Conservation (phyloP, 2,797 vertebrate species). For the Novumbra hubbsi region DNA sequence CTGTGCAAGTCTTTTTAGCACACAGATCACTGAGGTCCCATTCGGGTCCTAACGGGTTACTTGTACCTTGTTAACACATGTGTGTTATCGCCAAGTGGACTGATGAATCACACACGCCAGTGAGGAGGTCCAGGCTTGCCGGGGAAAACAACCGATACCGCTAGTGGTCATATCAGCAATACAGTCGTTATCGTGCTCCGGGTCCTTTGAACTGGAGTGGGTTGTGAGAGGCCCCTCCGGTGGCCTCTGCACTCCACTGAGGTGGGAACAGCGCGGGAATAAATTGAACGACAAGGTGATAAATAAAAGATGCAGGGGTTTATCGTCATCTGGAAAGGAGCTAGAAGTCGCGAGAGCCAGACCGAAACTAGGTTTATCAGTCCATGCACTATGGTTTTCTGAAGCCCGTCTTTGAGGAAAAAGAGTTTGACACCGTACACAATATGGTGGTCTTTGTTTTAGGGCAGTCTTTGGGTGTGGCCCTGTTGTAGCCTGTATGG, state of each 20-base stretch:
- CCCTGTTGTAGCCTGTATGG: constrained; percentile 7
- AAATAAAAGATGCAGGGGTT: not conserved
- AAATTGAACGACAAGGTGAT: not conserved
- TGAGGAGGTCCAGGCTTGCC: not conserved
- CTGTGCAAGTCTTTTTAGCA: not conserved
- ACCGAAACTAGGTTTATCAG: not conserved
- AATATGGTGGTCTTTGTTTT: constrained; percentile 10
- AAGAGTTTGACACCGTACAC: not conserved
- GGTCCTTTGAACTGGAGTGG: constrained; percentile 57
- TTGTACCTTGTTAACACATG: not conserved
- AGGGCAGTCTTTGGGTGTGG: not conserved
- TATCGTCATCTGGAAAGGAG: not conserved
- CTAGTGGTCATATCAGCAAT: not conserved
- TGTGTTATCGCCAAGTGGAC: not conserved
- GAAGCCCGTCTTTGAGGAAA: not conserved
- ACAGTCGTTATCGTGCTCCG: constrained; percentile 7
- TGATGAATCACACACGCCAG: not conserved
- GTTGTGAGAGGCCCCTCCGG: constrained; percentile 59
- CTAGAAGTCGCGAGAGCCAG: not conserved
- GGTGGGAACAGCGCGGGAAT: not conserved
- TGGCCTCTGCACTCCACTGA: constrained; percentile 15
- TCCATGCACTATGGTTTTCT: not conserved
- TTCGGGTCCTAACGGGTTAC: not conserved
- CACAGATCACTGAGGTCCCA: not conserved
- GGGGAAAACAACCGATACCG: not conserved